Percentiles rank a stretch among this genome's conserved stretches.
phyloP scores from a whole-genome alignment of 1,140 invertebrate genomes.

The Aphis gossypii region DNA sequence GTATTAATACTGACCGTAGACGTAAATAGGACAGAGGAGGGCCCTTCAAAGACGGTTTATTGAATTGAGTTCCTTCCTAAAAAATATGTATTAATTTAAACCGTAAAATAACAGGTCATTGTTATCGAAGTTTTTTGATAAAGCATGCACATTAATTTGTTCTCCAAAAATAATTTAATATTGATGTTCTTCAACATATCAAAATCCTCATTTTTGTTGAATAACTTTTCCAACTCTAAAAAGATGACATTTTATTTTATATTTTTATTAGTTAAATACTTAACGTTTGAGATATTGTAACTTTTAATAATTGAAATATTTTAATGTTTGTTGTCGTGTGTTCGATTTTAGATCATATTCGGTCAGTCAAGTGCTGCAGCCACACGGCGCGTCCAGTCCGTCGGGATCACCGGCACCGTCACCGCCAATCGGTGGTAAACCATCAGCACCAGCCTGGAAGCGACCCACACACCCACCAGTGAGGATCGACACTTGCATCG shows the following conservation, averaged over 20 bases:
- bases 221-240: no score
- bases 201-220: no score
- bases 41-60: not conserved
- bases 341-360: constrained; percentile 52
- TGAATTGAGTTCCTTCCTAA: not conserved
- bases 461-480: constrained; percentile 72
- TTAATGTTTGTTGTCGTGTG: not conserved
- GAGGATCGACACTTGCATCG: constrained; percentile 91
- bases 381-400: not conserved
- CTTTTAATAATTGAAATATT: no score
- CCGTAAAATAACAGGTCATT: no score
- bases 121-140: no score
- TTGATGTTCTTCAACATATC: no score
- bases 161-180: no score
- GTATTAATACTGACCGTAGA: not conserved
- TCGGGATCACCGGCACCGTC: not conserved
- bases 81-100: not conserved
- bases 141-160: no score
- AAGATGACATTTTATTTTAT: no score
- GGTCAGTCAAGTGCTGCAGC: constrained; percentile 47
- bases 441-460: constrained; percentile 57
- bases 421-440: constrained; percentile 38
- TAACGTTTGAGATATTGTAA: no score
- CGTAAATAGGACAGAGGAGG: not conserved
- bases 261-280: no score